Base-by-base conservation (phyloP, 1,140 invertebrate genomes). In the Trypoxylus dichotomus region DNA sequence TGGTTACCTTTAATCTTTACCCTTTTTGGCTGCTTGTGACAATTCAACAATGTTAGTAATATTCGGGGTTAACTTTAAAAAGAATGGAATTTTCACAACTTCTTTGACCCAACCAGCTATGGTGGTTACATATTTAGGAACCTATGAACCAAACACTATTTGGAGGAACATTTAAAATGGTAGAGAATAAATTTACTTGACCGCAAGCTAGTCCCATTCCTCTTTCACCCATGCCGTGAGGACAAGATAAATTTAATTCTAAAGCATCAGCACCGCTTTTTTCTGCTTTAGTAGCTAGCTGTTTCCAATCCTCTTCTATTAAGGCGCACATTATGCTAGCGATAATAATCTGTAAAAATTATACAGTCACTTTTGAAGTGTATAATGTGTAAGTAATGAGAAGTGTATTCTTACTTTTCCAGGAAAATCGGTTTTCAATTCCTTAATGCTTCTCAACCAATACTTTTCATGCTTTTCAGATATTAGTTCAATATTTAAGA, bases 141-240 rank as follows among this genome's bases (percentile, higher is more conserved):
- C 92, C 93, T 96, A 83, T 60, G 63, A n/a, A 58, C 7, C 42
- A 79, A 60, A n/a, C 27, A 32, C 2, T 75, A 27, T 58, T 21
- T 58, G 75, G 42, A 73, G n/a, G 60, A 54, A 58, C 13, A 54
- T 13, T n/a, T 32, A 41, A 76, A 24, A 32, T 21, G n/a, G 73
- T 60, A 6, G 24, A 68, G 21, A 5, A 77, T 72, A 42, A 58
- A 84, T 15, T 19, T 85, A 95, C 94, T 90, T 98, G 97, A 79
- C 98, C 98, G 88, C 97, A 99, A 41, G 97, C 98, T 29, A 99
- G 85, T 0, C 98, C 98, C 98, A 99, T 99, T 73, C 97, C 97
- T 75, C 95, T 91, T 89, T 98, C 97, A 1, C 96, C 97, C 97
- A 99, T 99, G 27, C 98, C 98, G 88, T 99, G 98, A 0, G 98